Percentiles rank a stretch among this genome's conserved stretches.
Evolutionary conservation across 2,113 vertebrate species (phyloP).

Genomic region (Sceloporus tristichus): DNA sequence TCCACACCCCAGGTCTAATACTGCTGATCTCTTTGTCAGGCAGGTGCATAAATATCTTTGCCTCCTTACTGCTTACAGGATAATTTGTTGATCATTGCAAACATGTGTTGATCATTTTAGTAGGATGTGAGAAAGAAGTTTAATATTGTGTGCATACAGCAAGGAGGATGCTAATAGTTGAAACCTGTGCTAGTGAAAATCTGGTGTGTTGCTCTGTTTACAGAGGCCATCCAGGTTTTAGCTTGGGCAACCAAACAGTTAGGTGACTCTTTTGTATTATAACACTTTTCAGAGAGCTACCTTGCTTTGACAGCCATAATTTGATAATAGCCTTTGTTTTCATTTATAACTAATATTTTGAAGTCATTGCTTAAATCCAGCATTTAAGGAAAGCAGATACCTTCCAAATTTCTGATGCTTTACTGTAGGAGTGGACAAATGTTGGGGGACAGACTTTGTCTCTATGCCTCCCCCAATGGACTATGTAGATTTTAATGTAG

Average conservation of each 20-base stretch:
- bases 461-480: too few species aligned
- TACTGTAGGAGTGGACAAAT: neutral
- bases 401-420: neutral
- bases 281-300: neutral
- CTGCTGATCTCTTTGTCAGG: neutral
- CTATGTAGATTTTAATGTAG: too few species aligned
- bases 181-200: neutral
- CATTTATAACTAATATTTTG: neutral
- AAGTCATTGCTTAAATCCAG: neutral
- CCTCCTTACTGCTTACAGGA: neutral
- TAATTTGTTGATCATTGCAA: neutral
- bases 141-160: neutral
- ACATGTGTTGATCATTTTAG: neutral
- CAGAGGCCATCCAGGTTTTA: neutral
- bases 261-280: neutral
- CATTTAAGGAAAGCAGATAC: neutral
- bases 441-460: too few species aligned
- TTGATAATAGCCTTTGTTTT: conserved; percentile 18
- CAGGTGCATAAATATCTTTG: neutral
- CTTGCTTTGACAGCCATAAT: neutral
- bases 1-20: neutral
- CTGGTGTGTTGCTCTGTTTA: neutral
- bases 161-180: neutral
- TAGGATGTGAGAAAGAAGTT: neutral
- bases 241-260: neutral